Percentiles rank a stretch among this genome's conserved stretches.
Evolutionary conservation across 2,888 invertebrate species (phyloP).

Genomic region (Pseudococcus jackbeardsleyi): DNA sequence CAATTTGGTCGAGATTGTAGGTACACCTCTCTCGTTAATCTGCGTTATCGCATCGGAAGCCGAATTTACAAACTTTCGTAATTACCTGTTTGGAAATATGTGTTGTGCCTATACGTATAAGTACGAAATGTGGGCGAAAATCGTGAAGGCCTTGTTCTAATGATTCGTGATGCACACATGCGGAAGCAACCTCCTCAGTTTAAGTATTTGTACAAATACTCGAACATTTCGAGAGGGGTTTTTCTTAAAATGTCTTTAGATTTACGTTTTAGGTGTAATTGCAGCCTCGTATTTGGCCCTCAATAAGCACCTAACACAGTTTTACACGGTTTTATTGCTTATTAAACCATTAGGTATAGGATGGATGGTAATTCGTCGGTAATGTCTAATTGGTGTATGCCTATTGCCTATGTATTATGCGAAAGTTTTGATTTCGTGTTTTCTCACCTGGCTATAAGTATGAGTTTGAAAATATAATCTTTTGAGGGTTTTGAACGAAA

Average conservation of each 20-base stretch:
- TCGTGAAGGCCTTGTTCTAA: slow-evolving; percentile 51
- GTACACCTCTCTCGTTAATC: not conserved
- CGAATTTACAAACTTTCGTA: not conserved
- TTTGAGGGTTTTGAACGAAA: no score
- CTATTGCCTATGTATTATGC: no score
- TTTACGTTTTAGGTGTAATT: not conserved
- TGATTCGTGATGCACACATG: slow-evolving; percentile 12
- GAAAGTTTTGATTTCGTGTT: no score
- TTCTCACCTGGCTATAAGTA: no score
- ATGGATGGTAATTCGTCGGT: not conserved
- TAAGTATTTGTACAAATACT: not conserved
- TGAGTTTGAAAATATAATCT: no score
- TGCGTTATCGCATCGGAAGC: slow-evolving; percentile 19
- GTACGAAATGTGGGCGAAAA: slow-evolving; percentile 36
- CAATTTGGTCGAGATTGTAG: not conserved
- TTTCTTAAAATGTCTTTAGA: not conserved
- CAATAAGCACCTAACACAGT: not conserved
- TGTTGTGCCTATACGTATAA: not conserved
- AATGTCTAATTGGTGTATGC: no score
- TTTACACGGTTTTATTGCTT: not conserved
- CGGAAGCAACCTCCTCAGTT: not conserved
- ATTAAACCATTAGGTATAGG: not conserved
- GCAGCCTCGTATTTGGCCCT: not conserved
- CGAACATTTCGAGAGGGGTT: not conserved
- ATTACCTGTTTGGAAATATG: slow-evolving; percentile 11